phyloP scores from a whole-genome alignment of 2,113 vertebrate species.

The Echinops telfairi region DNA sequence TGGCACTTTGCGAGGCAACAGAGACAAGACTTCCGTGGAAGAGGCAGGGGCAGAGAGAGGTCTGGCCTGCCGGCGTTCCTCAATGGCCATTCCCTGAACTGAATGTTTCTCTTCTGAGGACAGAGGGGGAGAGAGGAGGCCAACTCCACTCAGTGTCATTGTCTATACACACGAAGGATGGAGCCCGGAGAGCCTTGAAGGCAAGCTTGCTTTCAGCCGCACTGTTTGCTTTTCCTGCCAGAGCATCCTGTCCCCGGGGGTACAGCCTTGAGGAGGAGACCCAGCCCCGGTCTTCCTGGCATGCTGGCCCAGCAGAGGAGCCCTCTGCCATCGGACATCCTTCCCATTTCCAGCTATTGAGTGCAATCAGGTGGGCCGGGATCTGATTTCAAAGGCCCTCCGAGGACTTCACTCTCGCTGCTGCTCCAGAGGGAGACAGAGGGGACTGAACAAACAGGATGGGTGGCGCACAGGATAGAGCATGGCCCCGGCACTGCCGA shows the following conservation, averaged over 20 bases:
- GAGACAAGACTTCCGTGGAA: not conserved
- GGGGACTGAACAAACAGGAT: conserved; percentile 88
- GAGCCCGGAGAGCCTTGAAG: conserved; percentile 77
- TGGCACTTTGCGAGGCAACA: not conserved
- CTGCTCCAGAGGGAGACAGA: conserved; percentile 83
- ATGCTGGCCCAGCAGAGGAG: conserved; percentile 86
- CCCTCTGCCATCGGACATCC: conserved; percentile 89
- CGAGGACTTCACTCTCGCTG: conserved; percentile 82
- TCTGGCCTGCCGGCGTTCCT: not conserved
- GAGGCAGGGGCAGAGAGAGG: not conserved
- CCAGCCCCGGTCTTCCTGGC: conserved; percentile 86
- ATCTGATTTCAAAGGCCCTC: conserved; percentile 87
- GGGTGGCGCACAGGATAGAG: conserved; percentile 74
- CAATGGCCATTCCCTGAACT: not conserved
- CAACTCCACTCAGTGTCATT: conserved; percentile 64
- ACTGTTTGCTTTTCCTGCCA: conserved; percentile 86
- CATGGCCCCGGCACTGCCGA: conserved; percentile 67
- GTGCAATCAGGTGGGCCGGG: conserved; percentile 82
- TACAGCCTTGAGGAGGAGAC: conserved; percentile 81
- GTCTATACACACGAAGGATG: conserved; percentile 73
- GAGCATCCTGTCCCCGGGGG: conserved; percentile 86
- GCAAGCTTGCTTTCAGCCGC: conserved; percentile 84
- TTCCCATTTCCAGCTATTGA: conserved; percentile 90
- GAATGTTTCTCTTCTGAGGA: not conserved
- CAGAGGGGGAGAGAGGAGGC: conserved; percentile 47